Conservation (phyloP, 2,888 invertebrate species). For the Hydraecia micacea region DNA sequence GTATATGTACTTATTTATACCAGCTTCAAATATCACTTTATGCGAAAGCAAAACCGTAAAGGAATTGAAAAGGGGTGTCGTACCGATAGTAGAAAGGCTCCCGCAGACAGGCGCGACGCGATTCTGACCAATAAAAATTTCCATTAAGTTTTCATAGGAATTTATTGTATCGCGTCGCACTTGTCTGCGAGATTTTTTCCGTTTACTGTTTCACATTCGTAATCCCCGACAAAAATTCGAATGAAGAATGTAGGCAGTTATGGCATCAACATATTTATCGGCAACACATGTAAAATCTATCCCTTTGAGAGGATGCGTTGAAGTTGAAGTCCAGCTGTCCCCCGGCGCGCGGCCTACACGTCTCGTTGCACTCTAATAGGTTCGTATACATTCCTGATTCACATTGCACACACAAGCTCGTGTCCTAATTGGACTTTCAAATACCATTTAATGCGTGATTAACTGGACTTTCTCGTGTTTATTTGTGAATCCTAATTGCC, state of each 20-base stretch:
- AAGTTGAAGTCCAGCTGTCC: slow-evolving; percentile 36
- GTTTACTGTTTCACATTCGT: neutral
- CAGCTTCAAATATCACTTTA: neutral
- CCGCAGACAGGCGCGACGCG: neutral
- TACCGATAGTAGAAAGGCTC: neutral
- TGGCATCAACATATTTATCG: neutral
- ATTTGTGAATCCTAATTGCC: slow-evolving; percentile 59
- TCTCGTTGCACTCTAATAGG: slow-evolving; percentile 48
- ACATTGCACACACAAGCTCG: slow-evolving; percentile 35
- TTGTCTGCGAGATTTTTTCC: neutral
- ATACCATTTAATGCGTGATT: slow-evolving; percentile 52
- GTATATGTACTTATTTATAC: neutral
- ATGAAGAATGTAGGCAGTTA: neutral
- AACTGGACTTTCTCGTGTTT: slow-evolving; percentile 61
- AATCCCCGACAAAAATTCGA: neutral
- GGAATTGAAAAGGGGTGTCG: neutral
- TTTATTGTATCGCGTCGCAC: neutral
- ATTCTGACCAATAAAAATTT: neutral
- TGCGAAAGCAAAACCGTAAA: neutral
- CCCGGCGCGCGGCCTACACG: slow-evolving; percentile 9
- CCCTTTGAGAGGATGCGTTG: slow-evolving; percentile 59
- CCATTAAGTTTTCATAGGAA: neutral
- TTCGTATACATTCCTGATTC: slow-evolving; percentile 50
- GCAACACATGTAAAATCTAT: neutral
- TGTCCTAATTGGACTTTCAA: slow-evolving; percentile 59